Conservation (phyloP, 2,888 invertebrate species). For the Chrysolina haemoptera region DNA sequence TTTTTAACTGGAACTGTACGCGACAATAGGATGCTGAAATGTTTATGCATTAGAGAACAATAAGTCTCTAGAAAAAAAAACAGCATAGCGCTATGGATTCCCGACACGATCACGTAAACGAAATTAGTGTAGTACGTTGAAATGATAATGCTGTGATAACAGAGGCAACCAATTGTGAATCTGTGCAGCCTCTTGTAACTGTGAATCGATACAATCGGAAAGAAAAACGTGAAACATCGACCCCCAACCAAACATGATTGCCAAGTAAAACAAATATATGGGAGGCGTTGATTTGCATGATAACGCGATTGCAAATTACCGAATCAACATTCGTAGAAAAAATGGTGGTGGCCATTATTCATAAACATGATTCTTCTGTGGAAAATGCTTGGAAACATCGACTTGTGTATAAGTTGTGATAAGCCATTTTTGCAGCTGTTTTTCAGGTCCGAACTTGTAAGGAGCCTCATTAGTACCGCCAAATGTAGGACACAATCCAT, state of each 20-base stretch:
- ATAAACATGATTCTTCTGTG: slow-evolving; percentile 15
- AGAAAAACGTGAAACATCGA: slow-evolving; percentile 5
- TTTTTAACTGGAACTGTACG: slow-evolving; percentile 38
- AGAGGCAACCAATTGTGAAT: neutral
- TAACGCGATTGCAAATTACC: slow-evolving; percentile 19
- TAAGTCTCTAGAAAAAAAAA: neutral
- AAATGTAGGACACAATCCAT: neutral
- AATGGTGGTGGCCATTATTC: slow-evolving; percentile 27
- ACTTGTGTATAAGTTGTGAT: too few relatives aligned
- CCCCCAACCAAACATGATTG: neutral
- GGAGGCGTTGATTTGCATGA: too few relatives aligned
- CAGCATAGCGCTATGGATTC: slow-evolving; percentile 23
- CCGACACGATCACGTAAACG: slow-evolving; percentile 18
- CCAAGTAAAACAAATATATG: slow-evolving; percentile 11
- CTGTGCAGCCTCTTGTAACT: slow-evolving; percentile 13
- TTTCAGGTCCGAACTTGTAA: neutral
- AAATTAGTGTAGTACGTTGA: slow-evolving; percentile 34
- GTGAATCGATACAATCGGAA: slow-evolving; percentile 12
- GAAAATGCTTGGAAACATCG: slow-evolving; percentile 16
- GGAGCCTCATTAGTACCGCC: neutral
- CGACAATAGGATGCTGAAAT: slow-evolving; percentile 18
- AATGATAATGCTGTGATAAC: slow-evolving; percentile 12
- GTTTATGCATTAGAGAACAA: neutral
- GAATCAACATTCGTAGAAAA: slow-evolving; percentile 17
- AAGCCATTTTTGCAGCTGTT: neutral